Evolutionary conservation across 2,888 invertebrate genomes (phyloP).

Genomic region (Amphimallon solstitiale): DNA sequence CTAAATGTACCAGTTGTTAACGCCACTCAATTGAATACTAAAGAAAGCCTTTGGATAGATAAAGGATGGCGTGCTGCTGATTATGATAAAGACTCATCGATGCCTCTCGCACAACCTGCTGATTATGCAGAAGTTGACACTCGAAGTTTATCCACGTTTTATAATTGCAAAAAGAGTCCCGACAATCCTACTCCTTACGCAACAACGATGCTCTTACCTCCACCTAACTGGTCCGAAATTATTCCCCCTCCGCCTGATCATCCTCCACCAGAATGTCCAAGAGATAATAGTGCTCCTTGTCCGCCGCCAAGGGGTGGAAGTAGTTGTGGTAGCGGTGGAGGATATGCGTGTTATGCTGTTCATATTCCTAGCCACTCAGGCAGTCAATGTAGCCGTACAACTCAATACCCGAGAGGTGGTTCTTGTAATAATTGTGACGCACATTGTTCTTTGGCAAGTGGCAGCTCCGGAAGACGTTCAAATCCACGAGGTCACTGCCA

Average conservation of each 20-base stretch:
- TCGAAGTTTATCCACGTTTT: constrained; percentile 76
- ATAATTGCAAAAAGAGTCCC: constrained; percentile 73
- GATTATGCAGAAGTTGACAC: constrained; percentile 77
- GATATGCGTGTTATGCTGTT: constrained; percentile 62
- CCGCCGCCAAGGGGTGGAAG: constrained; percentile 59
- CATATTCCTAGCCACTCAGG: constrained; percentile 55
- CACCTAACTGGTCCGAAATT: constrained; percentile 69
- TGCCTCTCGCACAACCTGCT: constrained; percentile 69
- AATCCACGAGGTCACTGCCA: constrained; percentile 56
- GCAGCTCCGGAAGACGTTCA: constrained; percentile 58
- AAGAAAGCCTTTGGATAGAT: constrained; percentile 77
- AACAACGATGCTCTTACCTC: constrained; percentile 74
- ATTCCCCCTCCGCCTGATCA: constrained; percentile 71
- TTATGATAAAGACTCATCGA: constrained; percentile 72
- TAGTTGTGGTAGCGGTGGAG: constrained; percentile 57
- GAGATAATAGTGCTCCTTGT: constrained; percentile 58
- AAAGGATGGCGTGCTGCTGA: constrained; percentile 74
- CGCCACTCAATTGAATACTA: constrained; percentile 62
- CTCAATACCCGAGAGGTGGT: constrained; percentile 52
- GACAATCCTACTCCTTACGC: constrained; percentile 79
- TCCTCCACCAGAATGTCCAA: constrained; percentile 67
- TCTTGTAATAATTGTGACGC: constrained; percentile 61
- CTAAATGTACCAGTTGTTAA: constrained; percentile 67
- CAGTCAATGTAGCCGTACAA: constrained; percentile 50
- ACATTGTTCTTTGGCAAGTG: constrained; percentile 60